phyloP scores from a whole-genome alignment of 2,888 invertebrate species.

The Zootermopsis nevadensis region DNA sequence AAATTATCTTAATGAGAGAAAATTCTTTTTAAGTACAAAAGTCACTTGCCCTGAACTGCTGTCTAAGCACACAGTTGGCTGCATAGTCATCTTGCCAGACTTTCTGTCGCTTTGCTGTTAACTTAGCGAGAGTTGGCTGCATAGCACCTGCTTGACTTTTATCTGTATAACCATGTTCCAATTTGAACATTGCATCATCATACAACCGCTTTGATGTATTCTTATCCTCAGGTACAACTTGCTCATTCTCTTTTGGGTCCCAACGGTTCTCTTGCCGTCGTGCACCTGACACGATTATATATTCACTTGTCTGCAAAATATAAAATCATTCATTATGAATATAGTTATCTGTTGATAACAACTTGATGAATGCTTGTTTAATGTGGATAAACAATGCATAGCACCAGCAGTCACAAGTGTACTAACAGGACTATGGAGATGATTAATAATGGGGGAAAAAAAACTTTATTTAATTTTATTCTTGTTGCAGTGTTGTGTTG shows the following conservation, averaged over 20 bases:
- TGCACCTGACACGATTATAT: constrained; percentile 94
- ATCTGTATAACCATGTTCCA: constrained; percentile 93
- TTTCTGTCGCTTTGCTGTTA: constrained; percentile 82
- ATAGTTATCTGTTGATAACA: too few species aligned
- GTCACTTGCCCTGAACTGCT: constrained; percentile 84
- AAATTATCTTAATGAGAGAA: too few species aligned
- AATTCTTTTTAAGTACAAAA: too few species aligned
- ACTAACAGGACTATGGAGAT: too few species aligned
- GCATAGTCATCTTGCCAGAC: constrained; percentile 94
- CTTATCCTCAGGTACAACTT: constrained; percentile 92
- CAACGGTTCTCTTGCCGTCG: constrained; percentile 97
- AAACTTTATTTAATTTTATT: too few species aligned
- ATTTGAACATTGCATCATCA: constrained; percentile 97
- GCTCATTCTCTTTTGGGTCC: constrained; percentile 97
- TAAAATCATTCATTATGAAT: too few species aligned
- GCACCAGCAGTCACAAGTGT: too few species aligned
- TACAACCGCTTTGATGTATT: constrained; percentile 89
- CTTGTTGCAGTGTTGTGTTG: too few species aligned
- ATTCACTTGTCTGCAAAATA: constrained; percentile 70
- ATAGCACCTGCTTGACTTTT: constrained; percentile 74
- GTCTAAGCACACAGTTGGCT: constrained; percentile 86
- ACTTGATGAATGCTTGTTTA: too few species aligned
- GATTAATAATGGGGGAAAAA: too few species aligned
- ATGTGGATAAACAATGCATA: too few species aligned
- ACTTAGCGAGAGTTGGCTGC: constrained; percentile 77